These are phyloP conservation scores for Philereme transversata DNA, from an alignment of 2,888 invertebrate genomes.

Conservation along the genomic window DNA sequence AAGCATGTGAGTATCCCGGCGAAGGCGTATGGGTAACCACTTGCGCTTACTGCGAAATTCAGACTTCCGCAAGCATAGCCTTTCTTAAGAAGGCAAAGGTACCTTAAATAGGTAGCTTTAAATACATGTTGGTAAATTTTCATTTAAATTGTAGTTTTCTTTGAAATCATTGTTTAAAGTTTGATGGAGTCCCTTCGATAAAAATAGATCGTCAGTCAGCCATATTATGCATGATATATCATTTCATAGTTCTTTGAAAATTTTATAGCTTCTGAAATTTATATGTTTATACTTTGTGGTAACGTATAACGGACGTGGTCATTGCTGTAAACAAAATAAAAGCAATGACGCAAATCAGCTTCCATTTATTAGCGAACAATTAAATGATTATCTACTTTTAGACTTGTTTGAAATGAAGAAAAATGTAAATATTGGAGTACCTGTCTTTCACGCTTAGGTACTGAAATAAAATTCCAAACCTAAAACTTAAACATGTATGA, in stretches of 20 bases:
- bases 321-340: conserved; percentile 45
- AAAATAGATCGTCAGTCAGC: conserved; percentile 17
- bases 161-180: neutral
- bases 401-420: neutral
- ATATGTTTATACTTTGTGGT: conserved; percentile 35
- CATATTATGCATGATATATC: conserved; percentile 16
- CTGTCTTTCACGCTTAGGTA: too few species aligned
- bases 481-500: too few species aligned
- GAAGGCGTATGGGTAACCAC: too few species aligned
- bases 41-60: too few species aligned
- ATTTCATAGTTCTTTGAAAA: conserved; percentile 34
- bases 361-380: neutral
- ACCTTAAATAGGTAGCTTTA: too few species aligned
- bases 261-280: conserved; percentile 38
- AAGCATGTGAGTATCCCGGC: too few species aligned
- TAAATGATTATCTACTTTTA: neutral
- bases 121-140: too few species aligned
- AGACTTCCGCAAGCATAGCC: too few species aligned
- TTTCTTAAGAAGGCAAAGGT: too few species aligned
- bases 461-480: too few species aligned
- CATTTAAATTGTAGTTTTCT: neutral
- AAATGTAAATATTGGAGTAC: neutral
- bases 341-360: conserved; percentile 34
- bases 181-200: conserved; percentile 5
- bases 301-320: conserved; percentile 56